Percentiles rank a stretch among this genome's conserved stretches.
phyloP scores from a whole-genome alignment of 2,113 vertebrate species.

The Indicator indicator region DNA sequence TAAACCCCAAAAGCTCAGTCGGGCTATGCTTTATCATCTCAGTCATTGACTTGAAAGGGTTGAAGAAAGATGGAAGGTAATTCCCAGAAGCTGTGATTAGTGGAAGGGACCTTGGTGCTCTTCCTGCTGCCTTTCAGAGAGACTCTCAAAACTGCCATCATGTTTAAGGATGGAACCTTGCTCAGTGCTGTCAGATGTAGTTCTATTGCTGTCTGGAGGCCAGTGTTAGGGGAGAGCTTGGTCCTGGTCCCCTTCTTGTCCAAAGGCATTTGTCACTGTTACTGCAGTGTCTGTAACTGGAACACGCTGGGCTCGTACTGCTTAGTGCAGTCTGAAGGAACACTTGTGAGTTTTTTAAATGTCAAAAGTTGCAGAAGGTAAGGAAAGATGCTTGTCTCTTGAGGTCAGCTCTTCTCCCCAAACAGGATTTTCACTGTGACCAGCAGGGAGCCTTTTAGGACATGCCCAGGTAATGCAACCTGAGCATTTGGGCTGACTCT shows the following conservation, averaged over 20 bases:
- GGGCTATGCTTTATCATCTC: neutral
- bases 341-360: neutral
- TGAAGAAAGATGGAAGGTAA: neutral
- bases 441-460: neutral
- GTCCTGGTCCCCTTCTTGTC: neutral
- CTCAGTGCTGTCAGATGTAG: neutral
- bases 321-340: neutral
- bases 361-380: neutral
- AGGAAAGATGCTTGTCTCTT: neutral
- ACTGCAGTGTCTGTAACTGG: neutral
- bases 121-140: neutral
- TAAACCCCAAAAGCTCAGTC: neutral
- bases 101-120: neutral
- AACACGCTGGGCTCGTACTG: rapidly evolving
- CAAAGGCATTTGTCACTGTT: neutral
- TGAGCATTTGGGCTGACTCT: neutral
- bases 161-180: neutral
- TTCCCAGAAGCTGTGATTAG: neutral
- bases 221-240: neutral
- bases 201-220: neutral
- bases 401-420: neutral
- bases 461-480: neutral
- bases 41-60: neutral
- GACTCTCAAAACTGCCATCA: neutral
- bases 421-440: neutral